Percentiles rank a stretch among this genome's conserved stretches.
These are phyloP conservation scores for Salminus brasiliensis DNA, from an alignment of 2,113 vertebrate genomes.

Conservation along the genomic window DNA sequence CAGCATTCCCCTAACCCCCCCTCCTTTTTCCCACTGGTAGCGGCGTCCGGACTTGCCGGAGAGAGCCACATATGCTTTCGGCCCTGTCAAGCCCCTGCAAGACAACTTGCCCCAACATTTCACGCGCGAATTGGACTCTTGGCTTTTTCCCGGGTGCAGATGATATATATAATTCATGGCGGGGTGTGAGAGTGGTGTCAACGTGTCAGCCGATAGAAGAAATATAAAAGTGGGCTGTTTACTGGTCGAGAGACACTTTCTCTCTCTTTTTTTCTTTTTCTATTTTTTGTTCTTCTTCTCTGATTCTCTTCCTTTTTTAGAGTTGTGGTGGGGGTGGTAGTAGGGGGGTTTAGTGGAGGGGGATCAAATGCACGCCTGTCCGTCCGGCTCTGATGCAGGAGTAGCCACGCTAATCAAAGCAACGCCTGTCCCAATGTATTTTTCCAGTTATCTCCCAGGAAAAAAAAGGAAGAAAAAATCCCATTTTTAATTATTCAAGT, in stretches of 20 bases:
- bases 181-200: conserved; percentile 79
- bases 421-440: conserved; percentile 70
- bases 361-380: conserved; percentile 73
- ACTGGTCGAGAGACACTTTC: conserved; percentile 70
- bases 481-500: conserved; percentile 74
- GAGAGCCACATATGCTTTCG: conserved; percentile 54
- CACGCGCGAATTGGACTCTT: conserved; percentile 75
- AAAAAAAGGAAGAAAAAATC: conserved; percentile 57
- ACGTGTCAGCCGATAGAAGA: conserved; percentile 78
- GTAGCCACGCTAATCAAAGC: conserved; percentile 75
- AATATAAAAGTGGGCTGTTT: conserved; percentile 81
- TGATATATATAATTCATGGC: conserved; percentile 84
- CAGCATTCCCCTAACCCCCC: background rate
- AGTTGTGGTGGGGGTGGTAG: conserved; percentile 46
- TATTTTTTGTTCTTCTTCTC: conserved; percentile 58
- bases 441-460: conserved; percentile 66
- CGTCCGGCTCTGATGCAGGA: conserved; percentile 59
- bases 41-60: conserved; percentile 8
- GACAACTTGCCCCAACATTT: conserved; percentile 79
- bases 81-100: conserved; percentile 69
- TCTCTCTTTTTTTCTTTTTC: conserved; percentile 36
- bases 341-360: conserved; percentile 47
- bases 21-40: conserved; percentile 43
- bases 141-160: conserved; percentile 67
- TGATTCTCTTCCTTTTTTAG: conserved; percentile 53